Evolutionary conservation across 2,113 vertebrate genomes (phyloP).

Genomic region (Aepyceros melampus): DNA sequence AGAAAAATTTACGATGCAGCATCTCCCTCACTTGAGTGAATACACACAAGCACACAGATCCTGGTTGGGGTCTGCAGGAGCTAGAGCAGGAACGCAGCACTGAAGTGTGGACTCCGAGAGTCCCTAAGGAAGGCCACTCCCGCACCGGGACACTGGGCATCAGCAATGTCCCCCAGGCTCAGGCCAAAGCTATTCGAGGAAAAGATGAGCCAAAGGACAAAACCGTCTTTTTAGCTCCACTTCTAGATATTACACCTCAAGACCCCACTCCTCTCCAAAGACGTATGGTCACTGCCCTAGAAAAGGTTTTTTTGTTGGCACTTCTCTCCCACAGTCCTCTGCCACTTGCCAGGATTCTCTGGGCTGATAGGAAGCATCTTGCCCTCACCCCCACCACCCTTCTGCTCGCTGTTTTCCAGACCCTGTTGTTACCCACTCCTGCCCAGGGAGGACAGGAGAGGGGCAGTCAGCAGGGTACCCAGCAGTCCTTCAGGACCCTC

Average conservation of each 20-base stretch:
- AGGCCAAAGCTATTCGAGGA: not conserved
- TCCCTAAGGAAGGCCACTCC: not conserved
- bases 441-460: not conserved
- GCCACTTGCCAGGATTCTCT: not conserved
- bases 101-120: not conserved
- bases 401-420: not conserved
- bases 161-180: not conserved
- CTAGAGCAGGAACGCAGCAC: not conserved
- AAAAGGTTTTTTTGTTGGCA: not conserved
- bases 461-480: fast-evolving
- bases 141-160: not conserved
- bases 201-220: not conserved
- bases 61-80: not conserved
- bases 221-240: not conserved
- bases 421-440: not conserved
- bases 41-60: not conserved
- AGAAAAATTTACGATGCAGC: not conserved
- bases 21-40: not conserved
- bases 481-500: not conserved
- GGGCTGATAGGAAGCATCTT: not conserved
- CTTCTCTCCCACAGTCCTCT: not conserved
- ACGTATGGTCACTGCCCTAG: not conserved
- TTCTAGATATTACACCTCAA: not conserved
- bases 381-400: not conserved
- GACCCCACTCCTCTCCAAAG: not conserved